Evolutionary conservation across 37 sponge, comb jelly and placozoan genomes (phyloP).

Genomic region (Cliona cf. orientalis): DNA sequence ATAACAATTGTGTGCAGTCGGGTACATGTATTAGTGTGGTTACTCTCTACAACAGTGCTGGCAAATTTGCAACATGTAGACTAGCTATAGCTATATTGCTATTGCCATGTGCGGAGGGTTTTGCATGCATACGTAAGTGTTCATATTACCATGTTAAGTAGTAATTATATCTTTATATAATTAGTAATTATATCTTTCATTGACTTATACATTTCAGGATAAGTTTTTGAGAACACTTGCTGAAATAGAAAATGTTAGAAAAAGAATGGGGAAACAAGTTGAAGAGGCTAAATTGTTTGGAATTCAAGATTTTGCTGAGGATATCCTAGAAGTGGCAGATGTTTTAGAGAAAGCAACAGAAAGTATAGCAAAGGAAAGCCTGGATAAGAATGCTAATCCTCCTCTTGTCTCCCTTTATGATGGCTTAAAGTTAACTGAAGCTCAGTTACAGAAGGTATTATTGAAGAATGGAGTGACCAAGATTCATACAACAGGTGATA

Average conservation of each 20-base stretch:
- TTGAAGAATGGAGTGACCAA: slow-evolving; percentile 80
- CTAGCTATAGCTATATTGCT: too few species aligned
- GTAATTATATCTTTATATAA: too few species aligned
- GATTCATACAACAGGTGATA: slow-evolving; percentile 75
- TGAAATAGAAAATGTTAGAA: slow-evolving; percentile 91
- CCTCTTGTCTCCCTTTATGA: slow-evolving; percentile 62
- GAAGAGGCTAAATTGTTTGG: slow-evolving; percentile 89
- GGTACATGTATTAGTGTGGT: too few species aligned
- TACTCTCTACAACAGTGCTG: too few species aligned
- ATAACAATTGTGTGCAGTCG: too few species aligned
- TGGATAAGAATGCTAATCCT: slow-evolving; percentile 51
- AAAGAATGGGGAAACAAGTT: slow-evolving; percentile 72
- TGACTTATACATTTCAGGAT: slow-evolving; percentile 43
- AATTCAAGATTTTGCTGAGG: slow-evolving; percentile 90
- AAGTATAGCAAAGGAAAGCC: slow-evolving; percentile 64
- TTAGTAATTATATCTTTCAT: too few species aligned
- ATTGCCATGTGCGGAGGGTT: too few species aligned
- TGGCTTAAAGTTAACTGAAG: slow-evolving; percentile 88
- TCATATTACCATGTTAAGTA: too few species aligned
- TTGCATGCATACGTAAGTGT: too few species aligned
- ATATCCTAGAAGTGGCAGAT: slow-evolving; percentile 93
- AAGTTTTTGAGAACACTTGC: slow-evolving; percentile 92
- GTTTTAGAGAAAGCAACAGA: slow-evolving; percentile 86
- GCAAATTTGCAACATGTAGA: too few species aligned
- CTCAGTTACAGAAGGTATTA: slow-evolving; percentile 88